Percentiles rank a stretch among this genome's conserved stretches.
Evolutionary conservation across 2,888 invertebrate genomes (phyloP).

Genomic region (Yponomeuta sedellus): DNA sequence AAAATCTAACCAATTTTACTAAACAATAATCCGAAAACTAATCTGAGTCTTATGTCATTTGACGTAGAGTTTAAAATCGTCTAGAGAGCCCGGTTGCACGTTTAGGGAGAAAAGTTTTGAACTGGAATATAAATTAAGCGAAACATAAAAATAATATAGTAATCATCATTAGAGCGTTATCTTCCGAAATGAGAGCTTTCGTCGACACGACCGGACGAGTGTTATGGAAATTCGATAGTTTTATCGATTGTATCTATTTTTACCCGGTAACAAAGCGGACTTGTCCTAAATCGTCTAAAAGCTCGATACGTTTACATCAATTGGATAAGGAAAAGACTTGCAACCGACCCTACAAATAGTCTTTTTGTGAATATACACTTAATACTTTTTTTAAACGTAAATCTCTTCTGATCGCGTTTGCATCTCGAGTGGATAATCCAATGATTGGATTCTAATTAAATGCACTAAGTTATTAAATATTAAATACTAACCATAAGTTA

Average conservation of each 20-base stretch:
- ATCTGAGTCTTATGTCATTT: neutral
- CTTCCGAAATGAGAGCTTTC: slow-evolving; percentile 4
- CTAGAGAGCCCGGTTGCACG: neutral
- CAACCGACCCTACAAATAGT: no score
- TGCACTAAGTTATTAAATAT: no score
- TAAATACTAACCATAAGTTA: no score
- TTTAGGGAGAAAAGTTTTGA: neutral
- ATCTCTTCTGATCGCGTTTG: no score
- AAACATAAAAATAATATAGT: slow-evolving; percentile 4
- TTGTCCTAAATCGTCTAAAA: no score
- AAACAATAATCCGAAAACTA: neutral
- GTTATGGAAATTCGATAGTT: neutral
- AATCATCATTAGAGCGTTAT: slow-evolving; percentile 9
- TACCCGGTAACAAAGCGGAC: neutral
- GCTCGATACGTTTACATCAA: no score
- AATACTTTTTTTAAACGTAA: no score
- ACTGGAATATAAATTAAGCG: slow-evolving; percentile 1
- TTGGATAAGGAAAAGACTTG: no score
- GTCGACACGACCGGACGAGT: slow-evolving; percentile 1
- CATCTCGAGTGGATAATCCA: no score
- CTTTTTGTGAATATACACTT: no score
- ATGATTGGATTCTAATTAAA: no score
- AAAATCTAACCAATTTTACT: neutral
- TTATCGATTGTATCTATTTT: neutral
- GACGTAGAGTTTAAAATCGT: neutral